phyloP scores from a whole-genome alignment of 2,113 vertebrate genomes.

The Pitta sordida region DNA sequence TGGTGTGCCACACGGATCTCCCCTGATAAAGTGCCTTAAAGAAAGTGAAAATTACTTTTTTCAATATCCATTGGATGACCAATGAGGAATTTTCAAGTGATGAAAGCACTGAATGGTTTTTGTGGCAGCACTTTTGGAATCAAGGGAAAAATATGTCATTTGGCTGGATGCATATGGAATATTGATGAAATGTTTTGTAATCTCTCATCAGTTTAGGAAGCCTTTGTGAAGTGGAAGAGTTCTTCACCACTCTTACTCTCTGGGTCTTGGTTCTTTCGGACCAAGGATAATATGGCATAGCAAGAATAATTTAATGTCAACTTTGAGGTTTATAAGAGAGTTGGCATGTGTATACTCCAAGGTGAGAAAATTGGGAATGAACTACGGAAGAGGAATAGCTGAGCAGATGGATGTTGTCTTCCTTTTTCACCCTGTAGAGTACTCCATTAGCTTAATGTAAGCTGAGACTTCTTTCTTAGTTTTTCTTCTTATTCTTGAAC shows the following conservation, averaged over 20 bases:
- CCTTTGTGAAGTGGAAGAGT: not conserved
- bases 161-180: not conserved
- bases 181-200: not conserved
- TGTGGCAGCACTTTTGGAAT: not conserved
- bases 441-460: not conserved
- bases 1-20: not conserved
- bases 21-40: not conserved
- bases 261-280: not conserved
- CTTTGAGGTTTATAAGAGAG: not conserved
- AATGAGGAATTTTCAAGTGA: not conserved
- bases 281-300: not conserved
- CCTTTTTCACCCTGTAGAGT: not conserved
- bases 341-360: rapidly evolving
- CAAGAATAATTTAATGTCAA: not conserved
- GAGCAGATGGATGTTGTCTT: not conserved
- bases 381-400: not conserved
- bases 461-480: rapidly evolving
- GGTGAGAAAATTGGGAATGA: not conserved
- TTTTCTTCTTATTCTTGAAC: not conserved
- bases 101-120: not conserved
- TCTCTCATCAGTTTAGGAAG: not conserved
- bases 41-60: not conserved
- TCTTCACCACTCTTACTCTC: not conserved
- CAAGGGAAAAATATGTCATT: not conserved
- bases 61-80: not conserved